Evolutionary conservation across 2,797 vertebrate genomes (phyloP).

Genomic region (Ceyx erithaca): DNA sequence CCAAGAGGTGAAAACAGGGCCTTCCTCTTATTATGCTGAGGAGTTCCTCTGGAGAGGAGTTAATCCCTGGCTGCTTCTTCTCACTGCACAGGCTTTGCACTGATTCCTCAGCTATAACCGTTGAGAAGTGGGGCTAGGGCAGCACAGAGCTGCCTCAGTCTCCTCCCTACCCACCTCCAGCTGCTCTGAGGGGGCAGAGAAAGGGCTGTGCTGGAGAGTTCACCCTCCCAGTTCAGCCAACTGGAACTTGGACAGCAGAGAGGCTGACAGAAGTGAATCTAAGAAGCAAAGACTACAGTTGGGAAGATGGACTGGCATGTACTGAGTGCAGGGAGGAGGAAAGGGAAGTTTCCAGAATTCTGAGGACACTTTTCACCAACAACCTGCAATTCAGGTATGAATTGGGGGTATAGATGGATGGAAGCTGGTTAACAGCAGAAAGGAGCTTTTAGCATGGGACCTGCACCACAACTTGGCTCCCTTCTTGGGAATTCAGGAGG

Average conservation of each 20-base stretch:
- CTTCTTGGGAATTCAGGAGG: not conserved
- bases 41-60: not conserved
- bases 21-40: not conserved
- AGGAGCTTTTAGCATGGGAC: constrained; percentile 25
- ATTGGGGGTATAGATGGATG: not conserved
- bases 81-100: not conserved
- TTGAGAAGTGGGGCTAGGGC: constrained; percentile 28
- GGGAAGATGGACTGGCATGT: not conserved
- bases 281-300: constrained; percentile 19
- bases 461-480: constrained; percentile 19
- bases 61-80: not conserved
- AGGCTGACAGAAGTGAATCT: not conserved
- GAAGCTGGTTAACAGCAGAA: constrained; percentile 10
- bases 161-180: not conserved
- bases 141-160: not conserved
- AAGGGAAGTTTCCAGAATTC: not conserved
- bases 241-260: not conserved
- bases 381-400: not conserved
- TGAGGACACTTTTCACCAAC: not conserved
- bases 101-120: not conserved
- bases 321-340: not conserved
- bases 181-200: not conserved
- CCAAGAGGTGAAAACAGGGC: not conserved
- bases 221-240: not conserved
- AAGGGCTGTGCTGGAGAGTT: not conserved